Evolutionary conservation across 2,797 vertebrate species (phyloP), one percentile per base, ranked within the genome.

Genomic region (Okamejei kenojei): DNA sequence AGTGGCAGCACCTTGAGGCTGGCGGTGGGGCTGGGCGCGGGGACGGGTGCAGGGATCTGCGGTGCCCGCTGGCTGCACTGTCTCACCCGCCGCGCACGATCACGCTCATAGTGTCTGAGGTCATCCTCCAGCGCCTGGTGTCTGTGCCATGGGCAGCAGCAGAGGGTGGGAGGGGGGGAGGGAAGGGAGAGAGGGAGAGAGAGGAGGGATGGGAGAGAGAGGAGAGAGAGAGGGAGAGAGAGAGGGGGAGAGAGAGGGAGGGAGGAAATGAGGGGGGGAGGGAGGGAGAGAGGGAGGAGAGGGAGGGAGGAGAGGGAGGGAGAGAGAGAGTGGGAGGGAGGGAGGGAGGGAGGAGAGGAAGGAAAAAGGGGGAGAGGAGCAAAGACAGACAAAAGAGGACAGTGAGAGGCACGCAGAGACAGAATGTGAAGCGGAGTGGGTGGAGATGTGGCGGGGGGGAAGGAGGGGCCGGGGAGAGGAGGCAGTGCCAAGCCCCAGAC

Each of bases 71-170:
- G 97, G 93, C 98, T 96, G 95, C 98, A 97, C 95, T 97, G 98
- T 97, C 98, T 98, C 94, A 98, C 97, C 96, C 96, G 97, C 96
- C 97, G 97, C 95, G 98, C 98, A 97, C 98, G 97, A 95, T 98
- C 97, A 96, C 98, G 97, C 96, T 98, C 98, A 97, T 98, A 98
- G 95, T 98, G 98, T 95, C 96, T 98, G 97, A 98, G 95, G 96
- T 98, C 98, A 95, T 98, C 98, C 97, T 98, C 98, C 95, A 98
- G 96, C 94, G 97, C 97, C 95, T 96, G 97, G 95, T 97, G 97
- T 95, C 98, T 97, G 63, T 76, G 77, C 95, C 82, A 88, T 93
- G 93, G 94, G 93, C 93, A 94, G 94, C 23, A 94, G 26, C 79
- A 58, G 93, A 94, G 94, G 91, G 82, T 94, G 26, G 93, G 90